Evolutionary conservation across 2,888 invertebrate species (phyloP), one percentile per base, ranked within the genome.

Genomic region (Halictus ligatus): DNA sequence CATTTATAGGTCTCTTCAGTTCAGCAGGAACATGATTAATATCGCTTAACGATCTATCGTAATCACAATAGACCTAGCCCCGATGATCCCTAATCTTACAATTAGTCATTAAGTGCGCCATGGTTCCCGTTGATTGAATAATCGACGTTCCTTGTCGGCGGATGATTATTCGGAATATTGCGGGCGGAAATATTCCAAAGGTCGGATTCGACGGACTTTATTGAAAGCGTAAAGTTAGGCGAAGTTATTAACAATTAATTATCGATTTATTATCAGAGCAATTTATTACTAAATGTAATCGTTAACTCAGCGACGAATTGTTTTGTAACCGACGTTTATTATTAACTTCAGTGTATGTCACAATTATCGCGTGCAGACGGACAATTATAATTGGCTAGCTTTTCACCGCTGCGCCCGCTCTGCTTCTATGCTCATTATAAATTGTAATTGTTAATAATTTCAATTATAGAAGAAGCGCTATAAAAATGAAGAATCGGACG

Each of bases 41-140:
- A 87, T 86, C 79, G 84, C 80, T 84, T 87, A 81, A 80, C 78
- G 50, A 77, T 64, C 73, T 74, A 77, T 67, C 81, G 80, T 87
- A 69, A 87, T 87, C 83, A 87, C 83, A 80, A 83, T 80, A 83
- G 87, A 72, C 76, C 71, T 43, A 35, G 75, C 81, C 78, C 75
- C 80, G 84, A 81, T 76, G 78, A 88, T 83, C 81, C 78, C 81
- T 84, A 88, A 88, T 83, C 85, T 82, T 81, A 69, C 69, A 69
- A 69, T 69, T 69, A 75, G 85, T 87, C 75, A 89, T 87, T 87
- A 84, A 89, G 80, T 83, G 83, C 73, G 75, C 69, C 29, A 58
- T 76, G 69, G 74, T 71, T 58, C 60, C 29, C 67, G 75, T 88
- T 84, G 79, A 78, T 78, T 81, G 81, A 84, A 86, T 87, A 80